Conservation (phyloP, 2,113 vertebrate genomes). For the Grammatotria lemairii region DNA sequence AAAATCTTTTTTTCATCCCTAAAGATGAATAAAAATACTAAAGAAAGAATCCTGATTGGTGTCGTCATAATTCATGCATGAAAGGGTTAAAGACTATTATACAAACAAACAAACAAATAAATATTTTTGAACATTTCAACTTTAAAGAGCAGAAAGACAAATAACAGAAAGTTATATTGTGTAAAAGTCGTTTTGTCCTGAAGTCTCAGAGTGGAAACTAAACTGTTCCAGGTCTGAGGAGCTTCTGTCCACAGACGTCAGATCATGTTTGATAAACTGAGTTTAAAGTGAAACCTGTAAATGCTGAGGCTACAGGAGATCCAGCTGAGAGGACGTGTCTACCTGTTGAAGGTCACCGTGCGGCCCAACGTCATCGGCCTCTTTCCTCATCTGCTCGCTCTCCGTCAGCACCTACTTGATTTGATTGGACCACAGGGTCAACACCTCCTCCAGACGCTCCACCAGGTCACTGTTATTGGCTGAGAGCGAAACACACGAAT, state of each 20-base stretch:
- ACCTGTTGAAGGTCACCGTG: conserved; percentile 78
- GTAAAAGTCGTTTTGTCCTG: rapidly evolving
- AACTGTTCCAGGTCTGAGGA: background rate
- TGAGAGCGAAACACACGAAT: conserved; percentile 10
- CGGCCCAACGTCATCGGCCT: conserved; percentile 76
- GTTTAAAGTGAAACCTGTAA: background rate
- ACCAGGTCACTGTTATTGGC: conserved; percentile 71
- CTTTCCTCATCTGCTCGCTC: conserved; percentile 78
- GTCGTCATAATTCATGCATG: background rate
- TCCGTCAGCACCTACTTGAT: conserved; percentile 74
- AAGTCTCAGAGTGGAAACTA: background rate
- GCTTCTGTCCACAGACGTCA: background rate
- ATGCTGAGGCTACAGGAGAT: rapidly evolving
- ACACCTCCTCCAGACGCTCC: conserved; percentile 68
- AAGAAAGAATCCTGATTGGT: rapidly evolving
- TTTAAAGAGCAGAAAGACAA: background rate
- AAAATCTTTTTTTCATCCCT: background rate
- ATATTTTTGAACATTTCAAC: rapidly evolving
- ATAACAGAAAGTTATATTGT: rapidly evolving
- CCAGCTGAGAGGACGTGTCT: background rate
- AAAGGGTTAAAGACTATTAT: rapidly evolving
- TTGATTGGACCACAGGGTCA: conserved; percentile 73
- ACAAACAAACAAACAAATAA: background rate
- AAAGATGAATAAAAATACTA: background rate
- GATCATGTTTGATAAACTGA: background rate